Evolutionary conservation across 2,888 invertebrate species (phyloP), one percentile per base, ranked within the genome.

Genomic region (Drosophila hawaiiensis): DNA sequence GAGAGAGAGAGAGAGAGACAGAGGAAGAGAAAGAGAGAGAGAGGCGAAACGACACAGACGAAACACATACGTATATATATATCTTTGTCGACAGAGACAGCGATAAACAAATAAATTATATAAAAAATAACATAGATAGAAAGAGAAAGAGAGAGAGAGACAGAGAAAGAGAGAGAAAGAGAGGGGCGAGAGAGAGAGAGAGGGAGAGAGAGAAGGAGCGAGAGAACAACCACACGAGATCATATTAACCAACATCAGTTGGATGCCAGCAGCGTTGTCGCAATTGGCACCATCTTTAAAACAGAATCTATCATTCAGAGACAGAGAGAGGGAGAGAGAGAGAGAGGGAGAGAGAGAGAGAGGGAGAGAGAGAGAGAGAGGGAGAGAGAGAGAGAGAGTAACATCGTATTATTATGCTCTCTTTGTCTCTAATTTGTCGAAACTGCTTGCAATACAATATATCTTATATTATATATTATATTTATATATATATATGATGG

Each of bases 1-100:
- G 7, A 65, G 12, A 62, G n/a, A 68, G 52, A 53, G 47, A 61
- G 22, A 67, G 19, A 68, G 43, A 53, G 53, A 67, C 12, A 68
- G 14, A 64, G 12, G 58, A 39, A 41, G 4, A 65, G 12, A 62
- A n/a, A 29, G 9, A 69, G 49, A 41, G 52, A 61, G 22, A 67
- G 19, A 68, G 9, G 65, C 47, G 47, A 43, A 62, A 28, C 49
- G 25, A 65, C 33, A 52, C 49, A 59, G 25, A 35, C 16, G 53
- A 52, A n/a, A 49, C 19, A 60, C 28, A 73, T n/a, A 25, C 16
- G 25, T 47, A 47, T 14, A 22, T 22, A 47, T 4, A 33, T 4
- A 33, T 22, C 14, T 47, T 4, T 22, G 16, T 25, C 10, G 47
- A 47, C 25, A 16, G 16, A 22, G 47, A 2, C 47, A 47, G 47